Conservation (phyloP, 2,797 vertebrate genomes). For the Arctocebus calabarensis region DNA sequence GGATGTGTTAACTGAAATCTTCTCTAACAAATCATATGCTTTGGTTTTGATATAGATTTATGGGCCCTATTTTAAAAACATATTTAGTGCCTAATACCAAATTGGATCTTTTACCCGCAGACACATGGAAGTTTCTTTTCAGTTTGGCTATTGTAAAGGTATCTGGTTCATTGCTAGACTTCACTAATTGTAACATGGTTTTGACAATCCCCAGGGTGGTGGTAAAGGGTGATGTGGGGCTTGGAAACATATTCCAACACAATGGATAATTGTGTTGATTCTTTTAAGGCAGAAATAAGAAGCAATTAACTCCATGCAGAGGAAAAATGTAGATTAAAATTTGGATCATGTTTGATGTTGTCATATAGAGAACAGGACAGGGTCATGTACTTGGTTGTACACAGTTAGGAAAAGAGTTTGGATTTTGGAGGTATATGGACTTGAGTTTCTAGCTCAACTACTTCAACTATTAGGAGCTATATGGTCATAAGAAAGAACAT, state of each 20-base stretch:
- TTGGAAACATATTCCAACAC: background rate
- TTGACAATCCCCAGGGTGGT: background rate
- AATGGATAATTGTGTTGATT: background rate
- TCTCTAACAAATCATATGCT: conserved; percentile 73
- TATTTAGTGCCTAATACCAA: conserved; percentile 66
- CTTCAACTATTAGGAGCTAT: background rate
- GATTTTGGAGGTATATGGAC: background rate
- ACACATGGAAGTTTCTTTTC: conserved; percentile 33
- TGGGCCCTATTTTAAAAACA: conserved; percentile 69
- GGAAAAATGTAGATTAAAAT: background rate
- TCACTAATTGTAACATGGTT: background rate
- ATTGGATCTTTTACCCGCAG: conserved; percentile 62
- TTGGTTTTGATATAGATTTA: conserved; percentile 74
- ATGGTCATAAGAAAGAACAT: background rate
- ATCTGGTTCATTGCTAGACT: background rate
- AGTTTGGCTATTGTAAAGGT: conserved; percentile 51
- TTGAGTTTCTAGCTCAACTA: background rate
- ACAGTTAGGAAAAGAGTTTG: background rate
- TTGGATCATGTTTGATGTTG: background rate
- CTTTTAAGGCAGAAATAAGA: background rate
- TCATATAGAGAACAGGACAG: background rate
- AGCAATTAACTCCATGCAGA: background rate
- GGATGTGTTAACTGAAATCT: conserved; percentile 70
- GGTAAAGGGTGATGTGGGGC: rapidly evolving
- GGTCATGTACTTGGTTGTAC: background rate